Base-by-base conservation (phyloP, 2,113 vertebrate species). In the Alectura lathami region DNA sequence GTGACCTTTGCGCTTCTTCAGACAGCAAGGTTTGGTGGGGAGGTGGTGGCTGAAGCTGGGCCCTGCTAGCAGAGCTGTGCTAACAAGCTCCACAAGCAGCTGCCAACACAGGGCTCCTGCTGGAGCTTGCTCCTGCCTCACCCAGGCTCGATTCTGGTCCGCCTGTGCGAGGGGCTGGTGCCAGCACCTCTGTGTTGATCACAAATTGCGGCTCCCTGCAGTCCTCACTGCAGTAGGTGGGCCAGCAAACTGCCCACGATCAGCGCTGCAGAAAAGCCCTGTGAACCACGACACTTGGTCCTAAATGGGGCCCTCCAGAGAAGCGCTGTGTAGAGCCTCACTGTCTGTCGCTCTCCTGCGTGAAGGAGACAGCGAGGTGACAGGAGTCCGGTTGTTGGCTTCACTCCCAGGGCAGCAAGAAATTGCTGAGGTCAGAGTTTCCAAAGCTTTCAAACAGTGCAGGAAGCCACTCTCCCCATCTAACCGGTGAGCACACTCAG, bases 171-270 rank as follows among this genome's bases (percentile, higher is more conserved):
- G n/a, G 64, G 60, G 42, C 40, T 68, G 27, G 54, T 82, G 43
- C 24, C 70, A 79, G 62, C 78, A 12, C 21, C 2, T 57, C 74
- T 7, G 1, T 6, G 8, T 5, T 14, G 26, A 13, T 30, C 34
- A 32, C 73, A 57, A 38, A 18, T 1, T 10, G 43, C 3, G 56
- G 0, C 29, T 73, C 8, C 0, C 38, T 14, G 26, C 48, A 53
- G 51, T 45, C 64, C 75, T 86, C 42, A 1, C 17, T 22, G 32
- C 11, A 15, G 17, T 8, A 5, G 16, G 16, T 18, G 40, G 69
- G 34, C 15, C 68, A 68, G 51, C 42, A 34, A 27, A 54, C 40
- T 18, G 1, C 53, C 51, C 62, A 4, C 0, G 0, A 18, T 57
- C 6, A 5, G 67, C 11, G 63, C 38, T 75, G 84, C 45, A 64